Evolutionary conservation across 2,797 vertebrate genomes (phyloP).

Genomic region (Eupleurogrammus muticus): DNA sequence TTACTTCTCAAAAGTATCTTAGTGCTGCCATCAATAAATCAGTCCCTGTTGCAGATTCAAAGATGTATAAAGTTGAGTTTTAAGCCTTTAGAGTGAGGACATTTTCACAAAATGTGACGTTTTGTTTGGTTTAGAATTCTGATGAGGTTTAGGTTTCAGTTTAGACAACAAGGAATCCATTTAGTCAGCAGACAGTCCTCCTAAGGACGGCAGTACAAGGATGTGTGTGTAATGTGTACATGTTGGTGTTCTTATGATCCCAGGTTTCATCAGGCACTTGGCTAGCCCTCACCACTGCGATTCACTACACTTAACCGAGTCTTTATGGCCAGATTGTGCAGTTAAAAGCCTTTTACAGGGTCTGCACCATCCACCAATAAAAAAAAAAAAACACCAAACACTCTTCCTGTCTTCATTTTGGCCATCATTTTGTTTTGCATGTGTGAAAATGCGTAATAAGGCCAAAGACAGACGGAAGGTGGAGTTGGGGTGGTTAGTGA

Average conservation of each 20-base stretch:
- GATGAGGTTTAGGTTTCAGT: slow-evolving; percentile 2
- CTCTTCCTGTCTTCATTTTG: slow-evolving; percentile 74
- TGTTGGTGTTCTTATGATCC: slow-evolving; percentile 65
- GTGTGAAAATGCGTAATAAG: slow-evolving; percentile 46
- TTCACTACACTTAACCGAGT: slow-evolving; percentile 81
- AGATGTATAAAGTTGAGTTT: slow-evolving; percentile 3
- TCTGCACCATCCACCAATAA: slow-evolving; percentile 81
- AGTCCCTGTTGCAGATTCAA: background rate
- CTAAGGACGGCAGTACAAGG: slow-evolving; percentile 1
- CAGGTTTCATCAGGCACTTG: slow-evolving; percentile 43
- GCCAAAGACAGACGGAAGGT: slow-evolving; percentile 29
- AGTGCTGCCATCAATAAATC: background rate
- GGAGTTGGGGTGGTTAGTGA: slow-evolving; percentile 20
- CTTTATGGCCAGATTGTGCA: slow-evolving; percentile 77
- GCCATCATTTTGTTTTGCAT: slow-evolving; percentile 61
- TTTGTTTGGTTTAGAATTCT: slow-evolving; percentile 7
- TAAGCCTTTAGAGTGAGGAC: background rate
- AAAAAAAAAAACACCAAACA: slow-evolving; percentile 67
- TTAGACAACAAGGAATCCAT: background rate
- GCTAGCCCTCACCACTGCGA: slow-evolving; percentile 62
- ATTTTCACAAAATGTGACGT: background rate
- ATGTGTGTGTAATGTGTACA: slow-evolving; percentile 17
- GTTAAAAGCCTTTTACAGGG: slow-evolving; percentile 83
- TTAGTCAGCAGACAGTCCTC: background rate
- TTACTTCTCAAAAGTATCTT: background rate